These are phyloP conservation scores for Norana najaformis DNA, from an alignment of 2,888 invertebrate genomes.

Conservation along the genomic window DNA sequence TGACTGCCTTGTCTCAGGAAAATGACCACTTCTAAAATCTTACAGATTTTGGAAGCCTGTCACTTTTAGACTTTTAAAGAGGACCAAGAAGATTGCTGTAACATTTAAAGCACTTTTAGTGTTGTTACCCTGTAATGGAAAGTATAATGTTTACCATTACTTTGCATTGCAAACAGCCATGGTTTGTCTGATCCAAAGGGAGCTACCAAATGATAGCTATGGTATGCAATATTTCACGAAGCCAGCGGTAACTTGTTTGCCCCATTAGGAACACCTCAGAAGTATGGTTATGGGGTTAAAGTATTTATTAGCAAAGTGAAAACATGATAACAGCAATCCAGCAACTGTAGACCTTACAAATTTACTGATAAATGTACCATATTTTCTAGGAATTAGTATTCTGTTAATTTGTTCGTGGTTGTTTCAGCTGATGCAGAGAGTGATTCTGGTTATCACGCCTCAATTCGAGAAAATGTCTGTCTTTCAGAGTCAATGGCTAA, in stretches of 20 bases:
- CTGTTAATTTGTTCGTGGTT: background rate
- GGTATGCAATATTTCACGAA: background rate
- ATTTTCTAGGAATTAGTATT: background rate
- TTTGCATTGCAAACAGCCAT: too few relatives aligned
- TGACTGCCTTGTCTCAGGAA: background rate
- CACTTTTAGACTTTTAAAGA: background rate
- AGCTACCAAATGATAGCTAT: background rate
- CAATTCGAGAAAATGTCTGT: conserved; percentile 46
- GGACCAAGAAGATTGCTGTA: background rate
- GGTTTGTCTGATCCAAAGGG: background rate
- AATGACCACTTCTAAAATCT: background rate
- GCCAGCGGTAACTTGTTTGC: background rate
- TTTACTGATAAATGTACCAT: background rate
- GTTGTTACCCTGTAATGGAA: background rate
- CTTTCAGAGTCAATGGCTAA: background rate
- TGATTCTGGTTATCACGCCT: conserved; percentile 52
- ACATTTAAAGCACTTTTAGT: background rate
- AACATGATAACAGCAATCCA: background rate
- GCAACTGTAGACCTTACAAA: background rate
- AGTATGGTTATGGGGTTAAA: background rate
- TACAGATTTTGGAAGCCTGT: background rate
- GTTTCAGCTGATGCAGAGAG: conserved; percentile 53
- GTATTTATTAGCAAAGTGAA: background rate
- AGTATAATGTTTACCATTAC: background rate
- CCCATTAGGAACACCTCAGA: background rate